Base-by-base conservation (phyloP, 2,888 invertebrate genomes). In the Caenorhabditis sinica region DNA sequence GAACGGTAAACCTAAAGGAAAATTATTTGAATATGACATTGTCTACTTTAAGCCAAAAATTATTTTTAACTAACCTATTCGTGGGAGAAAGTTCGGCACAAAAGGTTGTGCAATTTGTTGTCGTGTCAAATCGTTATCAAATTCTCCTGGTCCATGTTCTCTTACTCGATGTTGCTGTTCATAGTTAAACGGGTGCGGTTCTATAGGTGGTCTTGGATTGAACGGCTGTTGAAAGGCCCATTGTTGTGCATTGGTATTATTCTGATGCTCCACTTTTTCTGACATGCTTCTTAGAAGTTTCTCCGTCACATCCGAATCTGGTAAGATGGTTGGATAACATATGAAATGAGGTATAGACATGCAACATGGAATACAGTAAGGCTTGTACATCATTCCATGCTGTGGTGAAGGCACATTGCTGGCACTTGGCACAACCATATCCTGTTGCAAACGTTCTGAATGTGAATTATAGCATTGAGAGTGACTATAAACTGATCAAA, bases 21-120 rank as follows among this genome's bases (percentile, higher is more conserved):
- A 11, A 11, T 40, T 8, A 6, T 6, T 40, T 40, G 17, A 60
- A 72, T 15, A 13, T 0, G 13, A 28, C 15, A 3, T 28, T 28
- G 25, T 56, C 13, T 13, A 49, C 5, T 17, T 28, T 25, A 25
- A 25, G 20, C 40, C 23, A 36, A 51, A 51, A 49, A 17, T 17
- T 13, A 17, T 49, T 15, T 8, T 56, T n/a, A 13, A 11, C 63
- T 36, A 20, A 84, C 84, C 76, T 30, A 84, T 65, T 75, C 80
- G 65, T 8, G 84, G 80, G 25, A 84, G 28, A 13, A 80, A 84
- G 15, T 68, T 56, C n/a, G 25, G 75, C 75, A 80, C 75, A n/a
- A 80, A 69, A 3, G 68, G 75, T 2, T 68, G 75, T 17, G 74
- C 43, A 1, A 75, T n/a, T 15, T 60, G 25, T 9, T 75, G 65